Percentiles rank a stretch among this genome's conserved stretches.
These are phyloP conservation scores for Botia almorhae DNA, from an alignment of 2,797 vertebrate genomes.

Conservation along the genomic window DNA sequence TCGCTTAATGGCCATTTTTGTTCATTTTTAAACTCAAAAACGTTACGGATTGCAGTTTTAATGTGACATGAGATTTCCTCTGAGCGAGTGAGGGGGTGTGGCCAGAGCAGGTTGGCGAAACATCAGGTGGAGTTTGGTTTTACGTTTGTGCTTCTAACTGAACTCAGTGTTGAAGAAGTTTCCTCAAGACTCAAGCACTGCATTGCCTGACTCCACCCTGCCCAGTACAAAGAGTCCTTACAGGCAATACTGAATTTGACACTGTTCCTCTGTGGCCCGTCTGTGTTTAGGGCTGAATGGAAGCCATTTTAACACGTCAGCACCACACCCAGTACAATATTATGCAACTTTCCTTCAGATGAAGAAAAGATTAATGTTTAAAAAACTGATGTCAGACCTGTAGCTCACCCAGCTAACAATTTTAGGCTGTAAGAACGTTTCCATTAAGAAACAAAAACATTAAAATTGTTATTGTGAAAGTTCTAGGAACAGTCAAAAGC, in stretches of 20 bases:
- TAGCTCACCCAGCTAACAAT: neutral
- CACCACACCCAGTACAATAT: constrained; percentile 4
- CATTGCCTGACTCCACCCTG: constrained; percentile 37
- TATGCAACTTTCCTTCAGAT: constrained; percentile 4
- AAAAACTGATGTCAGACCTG: neutral
- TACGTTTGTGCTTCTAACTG: neutral
- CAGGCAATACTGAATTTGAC: neutral
- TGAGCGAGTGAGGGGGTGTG: neutral
- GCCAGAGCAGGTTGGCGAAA: neutral
- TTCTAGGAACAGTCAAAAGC: no score
- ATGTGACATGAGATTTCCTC: neutral
- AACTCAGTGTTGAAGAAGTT: constrained; percentile 22
- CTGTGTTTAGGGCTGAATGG: constrained; percentile 10
- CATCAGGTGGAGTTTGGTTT: constrained; percentile 3
- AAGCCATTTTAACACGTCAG: neutral
- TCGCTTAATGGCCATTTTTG: no score
- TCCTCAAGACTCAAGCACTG: constrained; percentile 1
- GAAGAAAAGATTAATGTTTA: neutral
- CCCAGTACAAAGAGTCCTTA: constrained; percentile 46
- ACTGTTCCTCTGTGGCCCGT: neutral
- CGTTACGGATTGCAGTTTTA: no score
- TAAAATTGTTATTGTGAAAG: no score
- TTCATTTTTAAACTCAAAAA: no score
- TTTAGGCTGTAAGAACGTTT: no score
- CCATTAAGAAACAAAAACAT: no score